Evolutionary conservation across 2,888 invertebrate genomes (phyloP).

Genomic region (Drosophila vallismaia): DNA sequence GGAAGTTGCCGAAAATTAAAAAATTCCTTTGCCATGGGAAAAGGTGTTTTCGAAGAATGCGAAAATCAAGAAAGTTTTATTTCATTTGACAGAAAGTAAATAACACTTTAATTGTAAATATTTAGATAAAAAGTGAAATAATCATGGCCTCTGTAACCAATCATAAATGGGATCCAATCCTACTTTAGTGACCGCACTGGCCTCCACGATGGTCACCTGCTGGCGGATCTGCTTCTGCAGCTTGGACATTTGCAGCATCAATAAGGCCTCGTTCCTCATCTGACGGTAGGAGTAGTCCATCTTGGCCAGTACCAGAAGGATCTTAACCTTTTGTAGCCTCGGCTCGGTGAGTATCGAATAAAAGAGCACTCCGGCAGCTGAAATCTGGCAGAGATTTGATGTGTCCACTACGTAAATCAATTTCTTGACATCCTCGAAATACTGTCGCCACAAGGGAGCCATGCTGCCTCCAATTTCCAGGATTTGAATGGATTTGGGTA

Average conservation of each 20-base stretch:
- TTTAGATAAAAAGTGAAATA: background rate
- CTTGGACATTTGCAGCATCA: constrained; percentile 91
- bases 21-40: constrained; percentile 1
- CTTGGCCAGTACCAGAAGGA: constrained; percentile 90
- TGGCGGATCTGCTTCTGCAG: constrained; percentile 89
- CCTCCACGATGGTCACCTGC: constrained; percentile 88
- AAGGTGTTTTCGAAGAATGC: background rate
- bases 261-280: constrained; percentile 93
- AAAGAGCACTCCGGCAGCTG: constrained; percentile 91
- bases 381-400: constrained; percentile 93
- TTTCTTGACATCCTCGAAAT: constrained; percentile 87
- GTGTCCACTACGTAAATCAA: constrained; percentile 93
- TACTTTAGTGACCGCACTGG: constrained; percentile 89
- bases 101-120: background rate
- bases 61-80: background rate
- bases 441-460: constrained; percentile 92
- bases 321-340: constrained; percentile 87
- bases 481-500: constrained; percentile 84
- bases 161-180: constrained; percentile 88
- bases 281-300: constrained; percentile 94
- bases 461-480: constrained; percentile 92
- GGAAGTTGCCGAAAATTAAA: constrained; percentile 5
- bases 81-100: too few species aligned
- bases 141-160: constrained; percentile 85
- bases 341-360: constrained; percentile 92